These are phyloP conservation scores for Brachyhypopomus gauderio DNA, from an alignment of 2,113 vertebrate species.

Conservation along the genomic window DNA sequence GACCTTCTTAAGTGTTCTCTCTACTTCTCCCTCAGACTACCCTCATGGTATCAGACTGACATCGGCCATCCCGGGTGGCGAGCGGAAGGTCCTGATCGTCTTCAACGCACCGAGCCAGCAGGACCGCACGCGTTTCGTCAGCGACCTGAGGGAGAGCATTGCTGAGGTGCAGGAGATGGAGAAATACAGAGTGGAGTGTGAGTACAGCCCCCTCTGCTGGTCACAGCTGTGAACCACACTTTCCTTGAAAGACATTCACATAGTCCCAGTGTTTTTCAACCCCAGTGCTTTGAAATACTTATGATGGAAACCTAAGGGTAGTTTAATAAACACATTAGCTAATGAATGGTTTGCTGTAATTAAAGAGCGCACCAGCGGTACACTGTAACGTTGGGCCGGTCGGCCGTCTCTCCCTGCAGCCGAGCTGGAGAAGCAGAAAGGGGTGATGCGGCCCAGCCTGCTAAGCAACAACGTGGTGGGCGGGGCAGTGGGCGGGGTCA, in stretches of 20 bases:
- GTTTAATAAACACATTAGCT: no score
- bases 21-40: slow-evolving; percentile 76
- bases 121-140: slow-evolving; percentile 87
- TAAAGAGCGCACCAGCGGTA: no score
- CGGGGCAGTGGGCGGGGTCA: slow-evolving; percentile 63
- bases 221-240: not conserved
- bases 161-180: slow-evolving; percentile 95
- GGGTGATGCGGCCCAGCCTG: slow-evolving; percentile 83
- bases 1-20: not conserved
- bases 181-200: slow-evolving; percentile 91
- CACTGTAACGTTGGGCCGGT: not conserved
- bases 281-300: not conserved
- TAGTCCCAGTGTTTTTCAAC: not conserved
- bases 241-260: not conserved
- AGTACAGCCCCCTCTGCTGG: slow-evolving; percentile 63
- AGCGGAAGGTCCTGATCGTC: slow-evolving; percentile 88
- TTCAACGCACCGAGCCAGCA: slow-evolving; percentile 91
- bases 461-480: slow-evolving; percentile 68
- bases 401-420: slow-evolving; percentile 67
- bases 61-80: slow-evolving; percentile 84
- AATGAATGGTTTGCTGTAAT: no score
- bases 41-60: slow-evolving; percentile 89
- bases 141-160: slow-evolving; percentile 88
- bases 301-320: not conserved
- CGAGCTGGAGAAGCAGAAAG: slow-evolving; percentile 92